Evolutionary conservation across 2,888 invertebrate genomes (phyloP).

Genomic region (Seira musarum): DNA sequence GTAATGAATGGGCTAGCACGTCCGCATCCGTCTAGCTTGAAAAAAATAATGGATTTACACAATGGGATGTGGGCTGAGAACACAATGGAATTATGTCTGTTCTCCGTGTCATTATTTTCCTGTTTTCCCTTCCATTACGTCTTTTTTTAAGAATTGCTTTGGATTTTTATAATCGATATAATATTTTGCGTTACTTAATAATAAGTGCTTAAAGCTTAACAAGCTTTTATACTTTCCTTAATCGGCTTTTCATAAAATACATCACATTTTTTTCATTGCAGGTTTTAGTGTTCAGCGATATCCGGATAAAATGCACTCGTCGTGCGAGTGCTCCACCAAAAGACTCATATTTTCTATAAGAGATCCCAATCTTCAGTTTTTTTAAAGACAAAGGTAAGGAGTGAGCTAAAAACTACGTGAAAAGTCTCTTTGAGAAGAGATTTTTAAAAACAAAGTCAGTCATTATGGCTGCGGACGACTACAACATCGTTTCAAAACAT

Average conservation of each 20-base stretch:
- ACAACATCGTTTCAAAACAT: conserved; percentile 43
- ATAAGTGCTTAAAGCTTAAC: not conserved
- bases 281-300: not conserved
- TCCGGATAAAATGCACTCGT: not conserved
- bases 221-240: not conserved
- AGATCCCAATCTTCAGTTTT: conserved; percentile 7
- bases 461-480: conserved; percentile 52
- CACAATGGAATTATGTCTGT: conserved; percentile 53
- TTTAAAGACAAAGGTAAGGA: not conserved
- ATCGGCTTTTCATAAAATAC: not conserved
- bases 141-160: not conserved
- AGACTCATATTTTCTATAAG: not conserved
- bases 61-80: conserved; percentile 46
- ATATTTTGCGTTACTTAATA: not conserved
- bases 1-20: conserved; percentile 63
- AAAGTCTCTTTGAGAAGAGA: not conserved
- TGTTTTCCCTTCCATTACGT: conserved; percentile 4
- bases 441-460: not conserved
- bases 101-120: conserved; percentile 44
- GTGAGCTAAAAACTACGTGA: conserved; percentile 21
- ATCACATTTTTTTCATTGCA: not conserved
- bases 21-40: conserved; percentile 44
- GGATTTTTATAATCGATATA: not conserved
- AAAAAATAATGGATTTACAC: conserved; percentile 48
- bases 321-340: not conserved